A percentile compares a stretch with the other conserved stretches of the same genome.
Conservation (phyloP, 2,113 vertebrate species). For the Brachyistius frenatus region DNA sequence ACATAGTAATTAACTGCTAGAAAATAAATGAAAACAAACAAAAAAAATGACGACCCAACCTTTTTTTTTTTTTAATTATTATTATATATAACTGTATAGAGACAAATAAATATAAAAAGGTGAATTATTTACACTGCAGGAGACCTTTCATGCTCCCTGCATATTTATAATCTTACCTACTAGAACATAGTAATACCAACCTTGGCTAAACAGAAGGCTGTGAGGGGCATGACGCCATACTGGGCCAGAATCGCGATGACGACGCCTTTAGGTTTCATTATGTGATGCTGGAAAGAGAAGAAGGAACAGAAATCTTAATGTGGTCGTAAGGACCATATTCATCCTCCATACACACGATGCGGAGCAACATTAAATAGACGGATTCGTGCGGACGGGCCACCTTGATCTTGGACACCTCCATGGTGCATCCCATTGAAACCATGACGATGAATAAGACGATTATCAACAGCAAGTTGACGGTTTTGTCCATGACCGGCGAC, state of each 20-base stretch:
- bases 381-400: slow-evolving; percentile 35
- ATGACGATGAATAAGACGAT: slow-evolving; percentile 74
- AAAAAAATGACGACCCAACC: no score
- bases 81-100: no score
- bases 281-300: slow-evolving; percentile 67
- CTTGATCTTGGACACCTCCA: slow-evolving; percentile 88
- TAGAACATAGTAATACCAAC: slow-evolving; percentile 40
- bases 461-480: slow-evolving; percentile 64
- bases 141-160: background rate
- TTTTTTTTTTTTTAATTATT: no score
- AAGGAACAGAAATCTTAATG: background rate
- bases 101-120: no score
- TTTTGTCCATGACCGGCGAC: slow-evolving; percentile 62
- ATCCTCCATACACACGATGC: background rate
- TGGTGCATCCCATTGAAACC: slow-evolving; percentile 87
- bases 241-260: slow-evolving; percentile 84
- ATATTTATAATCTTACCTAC: background rate
- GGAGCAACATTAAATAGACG: background rate
- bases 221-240: slow-evolving; percentile 89
- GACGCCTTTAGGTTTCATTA: slow-evolving; percentile 86
- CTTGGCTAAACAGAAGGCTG: slow-evolving; percentile 84
- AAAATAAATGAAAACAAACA: no score
- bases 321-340: background rate
- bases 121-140: no score
- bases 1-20: no score